A percentile compares a stretch with the other conserved stretches of the same genome.
phyloP scores from a whole-genome alignment of 1,140 invertebrate species.

The Philaenus spumarius region DNA sequence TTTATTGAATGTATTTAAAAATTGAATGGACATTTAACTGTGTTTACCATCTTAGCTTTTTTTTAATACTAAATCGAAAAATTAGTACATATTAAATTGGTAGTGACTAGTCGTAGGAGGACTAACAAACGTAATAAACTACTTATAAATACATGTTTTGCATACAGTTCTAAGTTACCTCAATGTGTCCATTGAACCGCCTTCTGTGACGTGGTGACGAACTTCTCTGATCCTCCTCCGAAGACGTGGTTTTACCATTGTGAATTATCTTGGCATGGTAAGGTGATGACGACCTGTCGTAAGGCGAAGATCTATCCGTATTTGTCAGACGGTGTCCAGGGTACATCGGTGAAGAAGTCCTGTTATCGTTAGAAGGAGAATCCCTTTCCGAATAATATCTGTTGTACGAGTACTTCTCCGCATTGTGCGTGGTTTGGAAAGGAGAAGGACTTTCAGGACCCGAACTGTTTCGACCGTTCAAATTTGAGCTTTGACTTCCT shows the following conservation, averaged over 20 bases:
- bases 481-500: slow-evolving; percentile 9
- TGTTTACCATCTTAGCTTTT: too few species aligned
- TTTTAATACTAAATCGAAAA: too few species aligned
- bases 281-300: neutral
- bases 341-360: slow-evolving; percentile 31
- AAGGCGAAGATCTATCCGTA: slow-evolving; percentile 3
- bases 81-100: too few species aligned
- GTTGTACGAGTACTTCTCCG: slow-evolving; percentile 4
- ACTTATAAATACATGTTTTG: too few species aligned
- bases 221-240: neutral
- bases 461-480: slow-evolving; percentile 7
- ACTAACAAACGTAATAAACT: too few species aligned
- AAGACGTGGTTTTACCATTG: slow-evolving; percentile 3
- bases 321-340: too few species aligned
- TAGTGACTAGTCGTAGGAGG: too few species aligned
- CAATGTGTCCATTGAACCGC: slow-evolving; percentile 2
- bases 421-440: neutral
- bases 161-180: slow-evolving; percentile 5
- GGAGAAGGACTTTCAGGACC: slow-evolving; percentile 11
- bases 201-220: neutral
- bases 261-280: neutral
- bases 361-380: slow-evolving; percentile 31
- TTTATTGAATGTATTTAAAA: too few species aligned
- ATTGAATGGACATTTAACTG: too few species aligned
- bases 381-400: slow-evolving; percentile 5